Base-by-base conservation (phyloP, 2,888 invertebrate genomes). In the Eupithecia pulchellata region DNA sequence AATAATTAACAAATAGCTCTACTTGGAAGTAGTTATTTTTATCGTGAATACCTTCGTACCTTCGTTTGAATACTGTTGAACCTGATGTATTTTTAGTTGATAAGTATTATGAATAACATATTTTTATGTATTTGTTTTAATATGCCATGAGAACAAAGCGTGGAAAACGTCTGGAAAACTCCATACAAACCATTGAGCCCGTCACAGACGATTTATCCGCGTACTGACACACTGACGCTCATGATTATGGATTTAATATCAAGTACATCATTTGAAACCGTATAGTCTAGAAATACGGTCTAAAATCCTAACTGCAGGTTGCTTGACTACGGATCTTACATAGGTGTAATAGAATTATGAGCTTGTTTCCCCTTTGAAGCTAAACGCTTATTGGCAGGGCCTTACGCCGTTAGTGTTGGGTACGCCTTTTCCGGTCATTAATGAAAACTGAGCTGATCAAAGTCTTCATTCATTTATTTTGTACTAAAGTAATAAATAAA, bases 181-280 rank as follows among this genome's bases (percentile, higher is more conserved):
- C 57, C 72, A 68, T 77, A 66, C 76, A 69, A 70, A 72, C 72
- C 76, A 79, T 77, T 79, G 77, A 75, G 71, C 69, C 55, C 73
- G 75, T 76, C 76, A 76, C 66, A 65, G 69, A 64, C 68, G 58
- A 78, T 73, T 73, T 74, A 72, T 64, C 74, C 60, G 72, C 66
- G 39, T 42, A 69, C 68, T 73, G 68, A 72, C 70, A 69, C 57
- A 72, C 64, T 66, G 65, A 66, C 66, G 66, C 72, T 80, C 77
- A 80, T 77, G 60, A 75, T 74, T 79, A 81, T 78, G 76, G 39
- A 71, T 57, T 5, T 68, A 42, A n/a, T 30, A 29, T 29, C 30
- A 14, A 52, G 20, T 36, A 32, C 39, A 55, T 61, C 3, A 64
- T 27, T 72, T 60, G 30, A 32, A 52, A 64, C 64, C 66, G 17